Evolutionary conservation across 2,797 vertebrate genomes (phyloP).

Genomic region (Cryptoprocta ferox): DNA sequence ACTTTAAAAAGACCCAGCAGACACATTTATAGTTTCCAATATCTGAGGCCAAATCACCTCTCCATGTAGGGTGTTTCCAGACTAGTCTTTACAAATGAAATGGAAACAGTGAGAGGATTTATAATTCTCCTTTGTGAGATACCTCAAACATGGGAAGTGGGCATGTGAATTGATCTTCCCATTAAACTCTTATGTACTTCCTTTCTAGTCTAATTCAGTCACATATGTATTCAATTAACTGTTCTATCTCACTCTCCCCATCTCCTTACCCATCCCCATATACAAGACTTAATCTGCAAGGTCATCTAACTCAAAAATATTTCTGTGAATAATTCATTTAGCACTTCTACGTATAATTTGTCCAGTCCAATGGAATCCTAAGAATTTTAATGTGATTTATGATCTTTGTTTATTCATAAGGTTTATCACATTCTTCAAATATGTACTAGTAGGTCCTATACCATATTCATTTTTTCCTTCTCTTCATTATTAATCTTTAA

Average conservation of each 20-base stretch:
- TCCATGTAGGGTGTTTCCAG: background rate
- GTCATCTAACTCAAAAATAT: slow-evolving; percentile 48
- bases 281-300: background rate
- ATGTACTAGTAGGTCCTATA: background rate
- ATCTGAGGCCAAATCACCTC: slow-evolving; percentile 17
- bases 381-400: slow-evolving; percentile 57
- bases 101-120: background rate
- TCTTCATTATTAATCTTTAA: background rate
- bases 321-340: slow-evolving; percentile 56
- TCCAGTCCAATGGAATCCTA: background rate
- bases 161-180: background rate
- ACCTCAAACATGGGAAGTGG: background rate
- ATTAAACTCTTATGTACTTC: background rate
- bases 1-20: background rate
- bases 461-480: background rate
- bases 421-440: background rate
- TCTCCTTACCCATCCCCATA: background rate
- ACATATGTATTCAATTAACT: background rate
- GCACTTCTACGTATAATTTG: slow-evolving; percentile 8
- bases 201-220: background rate
- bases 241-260: too few relatives aligned
- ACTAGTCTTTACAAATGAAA: background rate
- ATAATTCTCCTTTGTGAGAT: background rate
- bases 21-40: background rate
- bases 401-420: background rate